These are phyloP conservation scores for Eristalis pertinax DNA, from an alignment of 2,888 invertebrate genomes.

Conservation along the genomic window DNA sequence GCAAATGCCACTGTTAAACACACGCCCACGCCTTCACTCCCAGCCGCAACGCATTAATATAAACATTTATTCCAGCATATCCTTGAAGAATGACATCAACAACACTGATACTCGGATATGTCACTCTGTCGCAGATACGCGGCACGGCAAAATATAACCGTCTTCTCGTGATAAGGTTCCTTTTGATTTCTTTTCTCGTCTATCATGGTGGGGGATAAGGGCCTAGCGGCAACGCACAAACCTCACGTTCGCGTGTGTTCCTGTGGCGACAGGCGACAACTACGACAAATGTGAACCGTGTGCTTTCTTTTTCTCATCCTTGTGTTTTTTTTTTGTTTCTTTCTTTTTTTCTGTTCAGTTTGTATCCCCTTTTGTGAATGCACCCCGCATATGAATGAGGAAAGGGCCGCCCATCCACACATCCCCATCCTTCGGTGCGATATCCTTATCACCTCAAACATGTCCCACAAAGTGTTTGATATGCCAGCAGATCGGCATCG, in stretches of 20 bases:
- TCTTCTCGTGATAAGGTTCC: constrained; percentile 42
- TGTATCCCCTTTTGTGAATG: constrained; percentile 29
- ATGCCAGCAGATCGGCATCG: constrained; percentile 59
- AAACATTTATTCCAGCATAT: constrained; percentile 33
- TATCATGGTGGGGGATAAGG: constrained; percentile 23
- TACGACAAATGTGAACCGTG: constrained; percentile 71
- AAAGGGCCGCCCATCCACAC: background rate
- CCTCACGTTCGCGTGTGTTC: constrained; percentile 68
- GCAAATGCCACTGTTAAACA: constrained; percentile 15
- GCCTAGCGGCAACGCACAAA: constrained; percentile 66
- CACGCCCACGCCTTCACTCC: constrained; percentile 12
- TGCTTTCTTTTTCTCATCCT: constrained; percentile 16
- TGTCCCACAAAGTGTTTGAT: constrained; percentile 64
- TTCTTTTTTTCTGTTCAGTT: background rate
- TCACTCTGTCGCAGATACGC: constrained; percentile 27
- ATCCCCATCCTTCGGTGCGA: constrained; percentile 34
- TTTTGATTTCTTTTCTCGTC: constrained; percentile 21
- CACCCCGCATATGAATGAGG: constrained; percentile 67
- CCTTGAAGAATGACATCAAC: constrained; percentile 41
- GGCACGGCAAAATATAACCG: constrained; percentile 31
- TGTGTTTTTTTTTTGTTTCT: too few relatives aligned
- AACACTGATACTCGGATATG: constrained; percentile 17
- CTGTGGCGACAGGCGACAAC: constrained; percentile 66
- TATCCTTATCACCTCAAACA: constrained; percentile 68
- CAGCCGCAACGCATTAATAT: constrained; percentile 27